These are phyloP conservation scores for Pungitius pungitius DNA, from an alignment of 2,113 vertebrate species.

Conservation along the genomic window DNA sequence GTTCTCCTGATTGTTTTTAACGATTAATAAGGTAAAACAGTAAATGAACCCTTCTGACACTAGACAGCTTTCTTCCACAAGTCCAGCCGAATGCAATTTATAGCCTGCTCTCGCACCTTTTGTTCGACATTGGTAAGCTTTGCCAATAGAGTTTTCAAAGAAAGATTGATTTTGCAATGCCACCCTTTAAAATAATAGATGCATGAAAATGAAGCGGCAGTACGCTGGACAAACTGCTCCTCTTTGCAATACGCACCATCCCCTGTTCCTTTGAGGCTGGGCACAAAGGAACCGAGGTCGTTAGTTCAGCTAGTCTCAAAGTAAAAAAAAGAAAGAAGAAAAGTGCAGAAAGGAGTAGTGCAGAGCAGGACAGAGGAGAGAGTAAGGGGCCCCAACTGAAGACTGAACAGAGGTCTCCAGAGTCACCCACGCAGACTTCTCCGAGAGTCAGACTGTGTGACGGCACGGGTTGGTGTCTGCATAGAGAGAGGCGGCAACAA, in stretches of 20 bases:
- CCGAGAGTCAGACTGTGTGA: conserved; percentile 50
- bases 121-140: neutral
- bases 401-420: conserved; percentile 45
- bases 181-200: conserved; percentile 24
- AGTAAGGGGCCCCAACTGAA: conserved; percentile 33
- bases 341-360: conserved; percentile 37
- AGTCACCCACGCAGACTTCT: conserved; percentile 46
- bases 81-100: neutral
- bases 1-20: conserved; percentile 3
- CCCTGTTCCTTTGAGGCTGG: conserved; percentile 60
- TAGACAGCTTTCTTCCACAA: neutral
- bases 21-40: conserved; percentile 5
- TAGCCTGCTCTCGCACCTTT: conserved; percentile 1
- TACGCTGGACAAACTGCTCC: conserved; percentile 39
- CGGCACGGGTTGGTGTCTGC: conserved; percentile 33
- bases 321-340: no score
- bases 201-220: conserved; percentile 55
- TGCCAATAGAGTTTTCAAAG: conserved; percentile 10
- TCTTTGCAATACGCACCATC: conserved; percentile 48
- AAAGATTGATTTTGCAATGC: conserved; percentile 22
- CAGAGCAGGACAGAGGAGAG: conserved; percentile 34
- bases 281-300: conserved; percentile 76
- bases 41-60: neutral
- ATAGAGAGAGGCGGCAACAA: conserved; percentile 2
- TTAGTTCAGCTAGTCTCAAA: conserved; percentile 75